Evolutionary conservation across 2,797 vertebrate species (phyloP).

Genomic region (Eupleurogrammus muticus): DNA sequence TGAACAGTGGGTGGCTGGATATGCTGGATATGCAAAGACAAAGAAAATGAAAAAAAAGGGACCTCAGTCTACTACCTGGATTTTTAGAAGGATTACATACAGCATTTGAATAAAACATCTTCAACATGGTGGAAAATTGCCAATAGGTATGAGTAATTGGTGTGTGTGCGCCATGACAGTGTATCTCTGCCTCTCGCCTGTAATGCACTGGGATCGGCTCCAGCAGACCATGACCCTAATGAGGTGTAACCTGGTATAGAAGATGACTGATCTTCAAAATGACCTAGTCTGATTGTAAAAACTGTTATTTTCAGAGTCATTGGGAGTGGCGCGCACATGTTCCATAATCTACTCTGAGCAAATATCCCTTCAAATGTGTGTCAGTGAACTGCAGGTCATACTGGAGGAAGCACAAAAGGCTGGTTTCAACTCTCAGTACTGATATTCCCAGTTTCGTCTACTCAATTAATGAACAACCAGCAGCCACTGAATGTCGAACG

Average conservation of each 20-base stretch:
- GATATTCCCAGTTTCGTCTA: slow-evolving; percentile 44
- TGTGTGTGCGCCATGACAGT: no score
- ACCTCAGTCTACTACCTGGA: neutral
- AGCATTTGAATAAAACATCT: neutral
- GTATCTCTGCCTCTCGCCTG: no score
- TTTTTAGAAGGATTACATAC: no score
- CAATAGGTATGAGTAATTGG: no score
- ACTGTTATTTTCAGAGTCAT: slow-evolving; percentile 16
- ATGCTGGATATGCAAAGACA: neutral
- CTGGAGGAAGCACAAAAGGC: slow-evolving; percentile 4
- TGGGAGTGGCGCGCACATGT: neutral
- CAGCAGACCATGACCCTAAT: no score
- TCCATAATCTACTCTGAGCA: slow-evolving; percentile 41
- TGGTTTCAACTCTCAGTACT: slow-evolving; percentile 18
- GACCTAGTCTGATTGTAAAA: neutral
- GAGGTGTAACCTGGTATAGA: no score
- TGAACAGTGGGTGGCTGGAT: slow-evolving; percentile 26
- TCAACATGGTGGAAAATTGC: no score
- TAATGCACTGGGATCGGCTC: no score
- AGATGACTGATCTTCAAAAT: neutral
- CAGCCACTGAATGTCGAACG: neutral
- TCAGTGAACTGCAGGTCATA: slow-evolving; percentile 47
- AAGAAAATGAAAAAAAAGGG: neutral
- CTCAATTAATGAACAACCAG: slow-evolving; percentile 8
- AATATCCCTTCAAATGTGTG: slow-evolving; percentile 45